A percentile compares a stretch with the other conserved stretches of the same genome.
Evolutionary conservation across 2,888 invertebrate species (phyloP).

Genomic region (Ectemnius cavifrons): DNA sequence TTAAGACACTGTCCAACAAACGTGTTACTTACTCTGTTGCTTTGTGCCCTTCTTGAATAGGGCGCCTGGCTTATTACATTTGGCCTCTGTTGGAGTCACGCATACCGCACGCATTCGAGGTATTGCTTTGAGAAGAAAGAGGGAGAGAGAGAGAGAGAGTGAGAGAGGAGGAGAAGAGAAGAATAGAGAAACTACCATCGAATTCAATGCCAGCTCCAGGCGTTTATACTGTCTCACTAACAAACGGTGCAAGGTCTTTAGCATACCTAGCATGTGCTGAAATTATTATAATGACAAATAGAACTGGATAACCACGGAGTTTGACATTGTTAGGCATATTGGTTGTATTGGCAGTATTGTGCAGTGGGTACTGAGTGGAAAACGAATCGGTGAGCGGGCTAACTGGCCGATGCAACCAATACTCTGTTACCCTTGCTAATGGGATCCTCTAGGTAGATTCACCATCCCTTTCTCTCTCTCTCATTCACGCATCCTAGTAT

Average conservation of each 20-base stretch:
- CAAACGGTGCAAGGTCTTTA: no score
- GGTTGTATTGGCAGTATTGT: constrained; percentile 54
- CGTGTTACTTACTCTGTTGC: not conserved
- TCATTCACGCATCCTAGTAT: not conserved
- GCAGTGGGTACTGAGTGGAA: constrained; percentile 57
- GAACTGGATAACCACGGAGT: no score
- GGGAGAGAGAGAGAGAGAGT: no score
- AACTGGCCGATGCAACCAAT: constrained; percentile 47
- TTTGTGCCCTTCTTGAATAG: constrained; percentile 1
- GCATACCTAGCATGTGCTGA: not conserved
- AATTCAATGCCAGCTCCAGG: not conserved
- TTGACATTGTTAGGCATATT: constrained; percentile 39
- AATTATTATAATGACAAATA: constrained; percentile 31
- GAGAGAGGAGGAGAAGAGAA: not conserved
- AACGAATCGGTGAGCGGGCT: constrained; percentile 52
- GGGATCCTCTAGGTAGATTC: constrained; percentile 52
- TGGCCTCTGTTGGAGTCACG: not conserved
- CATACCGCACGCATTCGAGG: not conserved
- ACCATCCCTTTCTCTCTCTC: not conserved
- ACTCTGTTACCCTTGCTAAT: constrained; percentile 55
- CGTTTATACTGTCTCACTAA: no score
- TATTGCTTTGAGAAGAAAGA: not conserved
- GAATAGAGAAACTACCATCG: not conserved
- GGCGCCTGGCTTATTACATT: not conserved
- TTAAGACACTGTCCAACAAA: not conserved